These are phyloP conservation scores for Periphyllus acericola DNA, from an alignment of 2,888 invertebrate species.

Conservation along the genomic window DNA sequence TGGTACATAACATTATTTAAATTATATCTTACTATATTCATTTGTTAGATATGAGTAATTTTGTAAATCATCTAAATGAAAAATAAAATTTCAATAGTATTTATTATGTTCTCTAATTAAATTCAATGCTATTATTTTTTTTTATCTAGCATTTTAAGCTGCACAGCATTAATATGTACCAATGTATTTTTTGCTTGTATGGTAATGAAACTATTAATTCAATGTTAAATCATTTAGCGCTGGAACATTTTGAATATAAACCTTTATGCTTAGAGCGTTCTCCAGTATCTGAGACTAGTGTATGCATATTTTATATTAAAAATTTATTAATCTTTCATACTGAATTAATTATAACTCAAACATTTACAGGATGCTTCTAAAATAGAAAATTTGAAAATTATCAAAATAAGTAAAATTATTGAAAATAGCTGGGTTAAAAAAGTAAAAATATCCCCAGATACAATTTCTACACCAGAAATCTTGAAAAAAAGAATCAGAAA, in stretches of 20 bases:
- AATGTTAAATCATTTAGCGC: slow-evolving; percentile 36
- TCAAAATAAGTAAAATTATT: slow-evolving; percentile 3
- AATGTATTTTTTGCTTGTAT: slow-evolving; percentile 52
- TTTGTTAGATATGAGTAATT: neutral
- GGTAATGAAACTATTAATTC: slow-evolving; percentile 30
- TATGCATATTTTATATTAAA: slow-evolving; percentile 26
- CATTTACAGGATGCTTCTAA: slow-evolving; percentile 14
- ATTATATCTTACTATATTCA: neutral
- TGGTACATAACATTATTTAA: too few relatives aligned
- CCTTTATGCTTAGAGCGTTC: slow-evolving; percentile 46
- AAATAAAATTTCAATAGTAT: too few relatives aligned
- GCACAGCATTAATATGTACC: slow-evolving; percentile 32
- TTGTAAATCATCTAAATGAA: too few relatives aligned
- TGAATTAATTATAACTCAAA: neutral
- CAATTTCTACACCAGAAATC: slow-evolving; percentile 1
- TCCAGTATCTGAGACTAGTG: neutral
- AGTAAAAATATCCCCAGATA: neutral
- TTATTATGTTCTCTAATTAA: too few relatives aligned
- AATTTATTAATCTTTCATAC: neutral
- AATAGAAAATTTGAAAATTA: slow-evolving; percentile 37
- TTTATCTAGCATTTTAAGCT: slow-evolving; percentile 55
- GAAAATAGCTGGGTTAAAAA: neutral
- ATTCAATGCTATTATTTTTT: too few relatives aligned
- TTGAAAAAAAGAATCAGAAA: neutral
- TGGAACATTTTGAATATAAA: slow-evolving; percentile 55